Percentiles rank a stretch among this genome's conserved stretches.
These are phyloP conservation scores for Anarsia innoxiella DNA, from an alignment of 2,888 invertebrate species.

Conservation along the genomic window DNA sequence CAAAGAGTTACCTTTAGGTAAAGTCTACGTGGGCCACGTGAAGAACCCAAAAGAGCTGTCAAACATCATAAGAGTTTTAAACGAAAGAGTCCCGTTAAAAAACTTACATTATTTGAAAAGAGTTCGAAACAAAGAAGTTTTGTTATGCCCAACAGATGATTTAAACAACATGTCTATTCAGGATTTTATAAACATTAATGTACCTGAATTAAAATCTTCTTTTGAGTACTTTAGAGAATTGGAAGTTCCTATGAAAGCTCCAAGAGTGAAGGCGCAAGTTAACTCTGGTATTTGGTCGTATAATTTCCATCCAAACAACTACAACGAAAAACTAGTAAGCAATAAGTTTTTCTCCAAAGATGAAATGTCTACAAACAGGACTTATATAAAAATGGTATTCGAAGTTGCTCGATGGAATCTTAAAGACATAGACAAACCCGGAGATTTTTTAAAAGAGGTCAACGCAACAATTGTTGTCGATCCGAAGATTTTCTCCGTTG, in stretches of 20 bases:
- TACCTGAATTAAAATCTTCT: constrained; percentile 59
- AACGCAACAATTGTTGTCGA: constrained; percentile 80
- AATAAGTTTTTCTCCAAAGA: constrained; percentile 74
- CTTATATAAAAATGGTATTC: constrained; percentile 76
- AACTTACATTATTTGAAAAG: constrained; percentile 83
- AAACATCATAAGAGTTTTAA: constrained; percentile 74
- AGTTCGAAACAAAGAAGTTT: constrained; percentile 75
- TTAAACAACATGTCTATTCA: constrained; percentile 45
- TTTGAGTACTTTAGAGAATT: constrained; percentile 70
- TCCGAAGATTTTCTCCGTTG: constrained; percentile 77
- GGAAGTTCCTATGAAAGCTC: constrained; percentile 76
- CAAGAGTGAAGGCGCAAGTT: constrained; percentile 81
- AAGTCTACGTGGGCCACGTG: constrained; percentile 78
- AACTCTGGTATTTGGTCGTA: constrained; percentile 84
- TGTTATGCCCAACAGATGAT: constrained; percentile 62
- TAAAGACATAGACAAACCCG: constrained; percentile 5
- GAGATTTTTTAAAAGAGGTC: constrained; percentile 24
- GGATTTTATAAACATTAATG: constrained; percentile 46
- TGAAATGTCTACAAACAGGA: constrained; percentile 72
- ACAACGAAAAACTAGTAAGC: constrained; percentile 79
- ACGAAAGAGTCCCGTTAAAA: constrained; percentile 74
- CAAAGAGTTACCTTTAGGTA: constrained; percentile 60
- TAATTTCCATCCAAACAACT: constrained; percentile 87
- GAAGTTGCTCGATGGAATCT: constrained; percentile 61
- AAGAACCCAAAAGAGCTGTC: constrained; percentile 78